These are phyloP conservation scores for Cataglyphis cursor DNA, from an alignment of 2,888 invertebrate genomes.

Conservation along the genomic window DNA sequence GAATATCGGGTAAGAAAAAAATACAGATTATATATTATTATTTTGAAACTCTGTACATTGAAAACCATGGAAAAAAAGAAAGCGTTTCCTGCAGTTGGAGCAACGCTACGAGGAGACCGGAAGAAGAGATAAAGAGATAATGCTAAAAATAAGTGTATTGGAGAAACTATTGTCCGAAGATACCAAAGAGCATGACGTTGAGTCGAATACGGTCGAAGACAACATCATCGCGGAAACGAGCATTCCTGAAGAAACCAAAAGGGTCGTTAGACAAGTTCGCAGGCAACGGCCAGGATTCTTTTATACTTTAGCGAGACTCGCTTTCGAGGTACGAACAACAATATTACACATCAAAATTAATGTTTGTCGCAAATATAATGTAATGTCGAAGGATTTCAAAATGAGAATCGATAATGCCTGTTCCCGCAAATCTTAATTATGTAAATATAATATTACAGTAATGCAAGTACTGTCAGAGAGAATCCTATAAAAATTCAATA, in stretches of 20 bases:
- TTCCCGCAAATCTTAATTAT: too few relatives aligned
- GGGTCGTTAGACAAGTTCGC: conserved; percentile 81
- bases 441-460: too few relatives aligned
- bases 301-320: conserved; percentile 83
- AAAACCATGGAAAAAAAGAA: background rate
- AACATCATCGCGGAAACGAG: conserved; percentile 73
- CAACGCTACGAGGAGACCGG: background rate
- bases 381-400: too few relatives aligned
- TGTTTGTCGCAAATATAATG: background rate
- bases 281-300: conserved; percentile 84
- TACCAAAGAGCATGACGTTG: conserved; percentile 54
- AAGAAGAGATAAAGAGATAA: conserved; percentile 60
- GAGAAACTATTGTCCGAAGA: conserved; percentile 69
- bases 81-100: background rate
- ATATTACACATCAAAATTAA: background rate
- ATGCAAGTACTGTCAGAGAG: background rate
- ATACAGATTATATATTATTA: conserved; percentile 7
- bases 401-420: too few relatives aligned
- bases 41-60: background rate
- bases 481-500: background rate
- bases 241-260: conserved; percentile 81
- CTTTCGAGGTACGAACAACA: conserved; percentile 83
- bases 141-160: conserved; percentile 72
- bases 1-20: background rate
- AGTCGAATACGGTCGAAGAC: conserved; percentile 71